Base-by-base conservation (phyloP, 2,113 vertebrate genomes). In the Drymodes brunneopygia region DNA sequence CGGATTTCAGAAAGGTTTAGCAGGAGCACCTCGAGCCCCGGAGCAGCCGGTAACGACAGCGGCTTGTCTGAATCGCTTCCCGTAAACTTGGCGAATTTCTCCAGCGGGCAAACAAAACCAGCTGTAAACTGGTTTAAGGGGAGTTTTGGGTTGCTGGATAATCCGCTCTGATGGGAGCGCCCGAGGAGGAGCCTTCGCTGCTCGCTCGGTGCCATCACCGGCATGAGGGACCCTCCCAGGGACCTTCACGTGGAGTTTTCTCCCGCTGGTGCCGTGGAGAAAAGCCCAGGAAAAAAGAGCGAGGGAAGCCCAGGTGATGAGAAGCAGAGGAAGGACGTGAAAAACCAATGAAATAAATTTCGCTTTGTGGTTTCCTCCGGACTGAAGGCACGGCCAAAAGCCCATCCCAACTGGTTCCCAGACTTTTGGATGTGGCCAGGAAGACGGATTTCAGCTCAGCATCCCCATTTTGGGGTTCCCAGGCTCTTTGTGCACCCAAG, bases 161-260 rank as follows among this genome's bases (percentile, higher is more conserved):
- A 97, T 83, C 77, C 5, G 20, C 94, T 88, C 54, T 94, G 85
- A 97, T 71, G 95, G 96, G 93, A 94, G 96, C 2, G 54, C 70
- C 42, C 8, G 94, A 29, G 15, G 90, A 96, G 92, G 88, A 88
- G 79, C 88, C 56, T 50, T 40, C 14, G 9, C 71, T 86, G 0
- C 51, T 83, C 47, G 29, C 94, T 90, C 21, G 82, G 95, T 87
- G 78, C 81, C 47, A 10, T 13, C 33, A 0, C 16, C 0, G 1
- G 0, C 4, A 1, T 0, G 11, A 33, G 7, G 27, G 14, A 47
- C 29, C 47, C 38, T n/a, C 36, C 35, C 16, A 4, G 66, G 15
- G 3, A 22, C 31, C 56, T 51, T 7, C 51, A 1, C 3, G 0
- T 1, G 70, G 33, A 53, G 29, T 25, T 75, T 66, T 22, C 21